Percentiles rank a stretch among this genome's conserved stretches.
phyloP scores from a whole-genome alignment of 2,113 vertebrate genomes.

The Pseudois nayaur region DNA sequence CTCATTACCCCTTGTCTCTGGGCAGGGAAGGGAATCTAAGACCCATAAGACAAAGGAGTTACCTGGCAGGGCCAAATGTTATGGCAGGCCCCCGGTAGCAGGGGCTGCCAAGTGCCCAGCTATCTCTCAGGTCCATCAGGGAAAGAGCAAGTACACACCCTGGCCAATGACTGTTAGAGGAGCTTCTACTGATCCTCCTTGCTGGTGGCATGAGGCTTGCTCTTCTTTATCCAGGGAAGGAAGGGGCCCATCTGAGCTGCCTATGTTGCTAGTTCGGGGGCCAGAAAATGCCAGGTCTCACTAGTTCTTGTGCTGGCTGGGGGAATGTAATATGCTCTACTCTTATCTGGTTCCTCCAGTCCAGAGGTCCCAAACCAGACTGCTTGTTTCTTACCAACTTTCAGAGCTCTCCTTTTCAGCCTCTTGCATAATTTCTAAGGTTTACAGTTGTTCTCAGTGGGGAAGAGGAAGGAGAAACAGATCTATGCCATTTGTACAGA shows the following conservation, averaged over 20 bases:
- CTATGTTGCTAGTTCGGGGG: neutral
- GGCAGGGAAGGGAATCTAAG: neutral
- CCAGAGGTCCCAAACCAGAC: neutral
- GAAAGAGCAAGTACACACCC: fast-evolving
- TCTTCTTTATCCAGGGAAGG: neutral
- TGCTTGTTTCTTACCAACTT: neutral
- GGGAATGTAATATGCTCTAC: neutral
- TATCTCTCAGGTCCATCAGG: neutral
- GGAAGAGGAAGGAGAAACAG: neutral
- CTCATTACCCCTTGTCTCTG: neutral
- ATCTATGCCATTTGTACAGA: neutral
- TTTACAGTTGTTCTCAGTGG: neutral
- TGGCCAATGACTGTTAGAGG: too few relatives aligned
- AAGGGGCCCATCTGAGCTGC: neutral
- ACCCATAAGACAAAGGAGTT: neutral
- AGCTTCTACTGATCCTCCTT: too few relatives aligned
- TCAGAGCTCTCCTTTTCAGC: neutral
- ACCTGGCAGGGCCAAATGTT: too few relatives aligned
- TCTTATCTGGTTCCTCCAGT: neutral
- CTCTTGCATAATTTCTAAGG: neutral
- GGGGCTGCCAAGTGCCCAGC: neutral
- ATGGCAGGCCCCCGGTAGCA: too few relatives aligned
- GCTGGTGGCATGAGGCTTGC: neutral
- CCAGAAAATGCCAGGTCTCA: neutral
- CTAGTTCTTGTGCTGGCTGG: neutral